Evolutionary conservation across 1,140 invertebrate genomes (phyloP), one percentile per base, ranked within the genome.

Genomic region (Lysiphlebus fabarum): DNA sequence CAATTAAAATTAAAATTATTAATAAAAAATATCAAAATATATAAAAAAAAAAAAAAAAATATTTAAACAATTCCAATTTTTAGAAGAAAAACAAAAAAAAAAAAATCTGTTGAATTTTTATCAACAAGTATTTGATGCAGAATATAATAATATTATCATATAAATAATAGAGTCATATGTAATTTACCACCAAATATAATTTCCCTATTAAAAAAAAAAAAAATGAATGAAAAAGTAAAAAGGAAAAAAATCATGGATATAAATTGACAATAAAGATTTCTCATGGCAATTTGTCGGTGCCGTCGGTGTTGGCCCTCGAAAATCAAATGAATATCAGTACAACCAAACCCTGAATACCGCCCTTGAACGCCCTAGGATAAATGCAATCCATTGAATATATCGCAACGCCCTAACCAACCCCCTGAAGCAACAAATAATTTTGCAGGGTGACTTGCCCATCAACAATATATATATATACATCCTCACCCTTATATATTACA

Each of bases 281-380:
- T 63, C 61, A 55, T 59, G 58, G 62, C 60, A 70, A 71, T 70
- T 66, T 71, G 67, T 70, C 65, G 50, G 34, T 54, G 59, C 50
- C 65, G 65, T 68, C 62, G 58, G 17, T 17, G 17, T 17, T 55
- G 53, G 47, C 43, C 59, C 56, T 44, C 11, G 62, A 58, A 51
- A 51, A 12, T 49, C 59, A 43, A 53, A 54, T 70, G 67, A 71
- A 70, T 69, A 54, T 54, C 42, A 62, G 58, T 8, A 55, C 61
- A 62, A 58, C 66, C 66, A 48, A 34, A 57, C 1, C 1, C 17
- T 3, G 17, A 58, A 63, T 56, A 11, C 43, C 53, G 50, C 50
- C 58, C 58, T 59, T 36, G n/a, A 26, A 49, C 47, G 47, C 17
- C 17, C 47, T 4, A 9, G 12, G 26, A 48, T 6, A 48, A n/a